Evolutionary conservation across 1,140 invertebrate species (phyloP).

Genomic region (Macrocentrus cingulum): DNA sequence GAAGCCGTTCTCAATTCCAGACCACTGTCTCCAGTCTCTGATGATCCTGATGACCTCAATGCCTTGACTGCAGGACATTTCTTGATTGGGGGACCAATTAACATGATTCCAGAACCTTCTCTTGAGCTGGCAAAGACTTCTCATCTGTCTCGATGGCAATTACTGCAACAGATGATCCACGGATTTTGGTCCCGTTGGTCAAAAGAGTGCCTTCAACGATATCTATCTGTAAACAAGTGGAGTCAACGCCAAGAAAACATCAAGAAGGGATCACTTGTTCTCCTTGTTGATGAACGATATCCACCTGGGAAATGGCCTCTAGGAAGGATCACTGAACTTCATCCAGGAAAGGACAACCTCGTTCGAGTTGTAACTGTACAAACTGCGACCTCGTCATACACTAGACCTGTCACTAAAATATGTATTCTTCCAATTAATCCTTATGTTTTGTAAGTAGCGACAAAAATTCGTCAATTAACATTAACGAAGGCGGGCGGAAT

Average conservation of each 20-base stretch:
- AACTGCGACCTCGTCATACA: too few relatives aligned
- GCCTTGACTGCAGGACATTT: constrained; percentile 8
- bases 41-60: background rate
- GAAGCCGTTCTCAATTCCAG: constrained; percentile 12
- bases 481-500: too few relatives aligned
- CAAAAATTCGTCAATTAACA: too few relatives aligned
- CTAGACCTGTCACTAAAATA: too few relatives aligned
- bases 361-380: constrained; percentile 26
- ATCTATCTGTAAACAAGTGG: constrained; percentile 16
- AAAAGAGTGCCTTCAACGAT: background rate
- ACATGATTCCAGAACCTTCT: background rate
- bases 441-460: too few relatives aligned
- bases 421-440: too few relatives aligned
- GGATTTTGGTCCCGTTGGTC: constrained; percentile 7
- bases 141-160: background rate
- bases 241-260: background rate
- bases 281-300: background rate
- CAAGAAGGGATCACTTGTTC: constrained; percentile 8
- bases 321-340: constrained; percentile 32
- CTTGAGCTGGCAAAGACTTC: background rate
- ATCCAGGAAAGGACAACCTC: constrained; percentile 36
- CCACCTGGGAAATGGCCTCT: constrained; percentile 40
- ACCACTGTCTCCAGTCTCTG: background rate
- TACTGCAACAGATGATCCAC: background rate
- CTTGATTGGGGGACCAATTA: background rate